These are phyloP conservation scores for Willowsia nigromaculata DNA, from an alignment of 2,888 invertebrate species.

Conservation along the genomic window DNA sequence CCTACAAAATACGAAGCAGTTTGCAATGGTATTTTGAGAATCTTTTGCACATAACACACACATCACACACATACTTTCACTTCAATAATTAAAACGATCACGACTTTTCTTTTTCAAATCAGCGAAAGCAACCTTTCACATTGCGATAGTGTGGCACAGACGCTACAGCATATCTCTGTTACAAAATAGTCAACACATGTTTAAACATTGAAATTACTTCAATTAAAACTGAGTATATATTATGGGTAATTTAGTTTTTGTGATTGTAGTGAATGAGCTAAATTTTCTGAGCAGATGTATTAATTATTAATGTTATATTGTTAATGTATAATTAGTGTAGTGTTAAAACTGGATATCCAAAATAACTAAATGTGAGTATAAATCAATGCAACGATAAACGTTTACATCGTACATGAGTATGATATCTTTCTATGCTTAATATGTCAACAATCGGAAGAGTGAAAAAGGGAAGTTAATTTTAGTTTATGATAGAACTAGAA, in stretches of 20 bases:
- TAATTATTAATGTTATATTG: constrained; percentile 19
- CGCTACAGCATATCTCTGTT: constrained; percentile 16
- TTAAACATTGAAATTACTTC: background rate
- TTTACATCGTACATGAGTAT: constrained; percentile 7
- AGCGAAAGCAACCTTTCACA: background rate
- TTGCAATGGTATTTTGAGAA: too few species aligned
- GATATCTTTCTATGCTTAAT: background rate
- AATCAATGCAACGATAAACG: constrained; percentile 62
- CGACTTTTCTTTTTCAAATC: background rate
- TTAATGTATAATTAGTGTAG: constrained; percentile 12
- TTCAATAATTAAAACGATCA: background rate
- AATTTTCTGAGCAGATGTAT: background rate
- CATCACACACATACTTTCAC: too few species aligned
- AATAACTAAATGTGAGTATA: constrained; percentile 45
- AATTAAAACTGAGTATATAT: background rate
- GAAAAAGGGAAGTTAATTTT: background rate
- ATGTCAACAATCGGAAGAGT: background rate
- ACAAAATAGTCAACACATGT: constrained; percentile 19
- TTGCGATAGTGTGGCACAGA: background rate
- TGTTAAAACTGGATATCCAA: background rate
- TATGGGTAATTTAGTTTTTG: constrained; percentile 46
- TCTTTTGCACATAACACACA: too few species aligned
- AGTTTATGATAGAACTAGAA: background rate
- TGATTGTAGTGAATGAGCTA: constrained; percentile 37
- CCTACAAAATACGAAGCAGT: too few species aligned